These are phyloP conservation scores for Corvus moneduloides DNA, from an alignment of 2,113 vertebrate species.

Conservation along the genomic window DNA sequence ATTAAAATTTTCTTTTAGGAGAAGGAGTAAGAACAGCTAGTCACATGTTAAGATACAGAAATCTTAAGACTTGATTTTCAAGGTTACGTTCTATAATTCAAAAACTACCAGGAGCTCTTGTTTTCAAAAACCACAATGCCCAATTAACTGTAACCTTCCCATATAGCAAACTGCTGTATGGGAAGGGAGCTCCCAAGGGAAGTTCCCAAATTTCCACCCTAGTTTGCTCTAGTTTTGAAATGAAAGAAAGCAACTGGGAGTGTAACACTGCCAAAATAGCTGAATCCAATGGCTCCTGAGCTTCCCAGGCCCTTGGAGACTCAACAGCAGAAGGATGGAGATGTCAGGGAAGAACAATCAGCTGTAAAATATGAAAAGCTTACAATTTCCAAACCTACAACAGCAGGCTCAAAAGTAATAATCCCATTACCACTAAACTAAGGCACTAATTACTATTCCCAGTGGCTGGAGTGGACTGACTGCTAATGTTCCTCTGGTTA, in stretches of 20 bases:
- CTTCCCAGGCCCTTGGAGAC: neutral
- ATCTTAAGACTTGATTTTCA: neutral
- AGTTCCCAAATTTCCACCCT: neutral
- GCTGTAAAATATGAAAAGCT: slow-evolving; percentile 62
- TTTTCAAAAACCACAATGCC: neutral
- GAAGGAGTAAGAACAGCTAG: neutral
- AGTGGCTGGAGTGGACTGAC: slow-evolving; percentile 48
- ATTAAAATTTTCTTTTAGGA: neutral
- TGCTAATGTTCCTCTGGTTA: slow-evolving; percentile 58
- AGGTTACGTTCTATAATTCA: neutral
- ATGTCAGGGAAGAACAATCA: slow-evolving; percentile 61
- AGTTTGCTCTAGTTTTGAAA: neutral
- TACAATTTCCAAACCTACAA: slow-evolving; percentile 38
- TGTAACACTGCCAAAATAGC: neutral
- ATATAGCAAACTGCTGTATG: neutral
- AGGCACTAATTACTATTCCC: slow-evolving; percentile 60
- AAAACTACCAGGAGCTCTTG: neutral
- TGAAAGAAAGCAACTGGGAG: neutral
- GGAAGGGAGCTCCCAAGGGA: neutral
- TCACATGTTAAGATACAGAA: neutral
- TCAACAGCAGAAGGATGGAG: slow-evolving; percentile 50
- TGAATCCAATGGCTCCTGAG: neutral
- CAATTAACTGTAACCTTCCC: neutral
- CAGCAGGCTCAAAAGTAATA: slow-evolving; percentile 61
- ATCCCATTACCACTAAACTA: slow-evolving; percentile 63